Evolutionary conservation across 2,113 vertebrate species (phyloP).

Genomic region (Heliornis fulica): DNA sequence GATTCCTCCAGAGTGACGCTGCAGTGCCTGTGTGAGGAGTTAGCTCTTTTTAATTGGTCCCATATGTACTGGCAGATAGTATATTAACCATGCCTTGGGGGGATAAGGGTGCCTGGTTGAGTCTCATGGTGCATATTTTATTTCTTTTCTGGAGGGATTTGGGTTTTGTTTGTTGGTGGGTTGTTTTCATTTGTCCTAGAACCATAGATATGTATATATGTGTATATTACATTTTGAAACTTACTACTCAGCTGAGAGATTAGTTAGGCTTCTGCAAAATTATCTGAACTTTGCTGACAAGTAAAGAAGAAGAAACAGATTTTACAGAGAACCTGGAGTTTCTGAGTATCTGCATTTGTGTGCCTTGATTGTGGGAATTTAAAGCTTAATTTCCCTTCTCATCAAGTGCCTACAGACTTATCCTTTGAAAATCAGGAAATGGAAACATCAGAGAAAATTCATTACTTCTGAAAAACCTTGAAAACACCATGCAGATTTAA

Average conservation of each 20-base stretch:
- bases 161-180: not conserved
- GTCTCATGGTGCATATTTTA: slow-evolving; percentile 8
- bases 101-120: not conserved
- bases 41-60: slow-evolving; percentile 43
- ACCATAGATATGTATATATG: not conserved
- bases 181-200: not conserved
- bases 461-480: not conserved
- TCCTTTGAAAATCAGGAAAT: not conserved
- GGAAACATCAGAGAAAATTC: not conserved
- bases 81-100: slow-evolving; percentile 1
- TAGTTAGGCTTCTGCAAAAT: slow-evolving; percentile 31
- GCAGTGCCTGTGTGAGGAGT: not conserved
- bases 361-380: not conserved
- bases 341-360: not conserved
- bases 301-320: not conserved
- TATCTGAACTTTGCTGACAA: not conserved
- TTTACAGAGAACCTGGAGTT: not conserved
- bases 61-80: slow-evolving; percentile 32
- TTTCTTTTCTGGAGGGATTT: slow-evolving; percentile 17
- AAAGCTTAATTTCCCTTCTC: not conserved
- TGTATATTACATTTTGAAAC: not conserved
- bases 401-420: not conserved
- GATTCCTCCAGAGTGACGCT: slow-evolving; percentile 10
- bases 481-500: not conserved
- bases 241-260: not conserved